These are phyloP conservation scores for Halictus quadricinctus DNA, from an alignment of 2,888 invertebrate genomes.

Conservation along the genomic window DNA sequence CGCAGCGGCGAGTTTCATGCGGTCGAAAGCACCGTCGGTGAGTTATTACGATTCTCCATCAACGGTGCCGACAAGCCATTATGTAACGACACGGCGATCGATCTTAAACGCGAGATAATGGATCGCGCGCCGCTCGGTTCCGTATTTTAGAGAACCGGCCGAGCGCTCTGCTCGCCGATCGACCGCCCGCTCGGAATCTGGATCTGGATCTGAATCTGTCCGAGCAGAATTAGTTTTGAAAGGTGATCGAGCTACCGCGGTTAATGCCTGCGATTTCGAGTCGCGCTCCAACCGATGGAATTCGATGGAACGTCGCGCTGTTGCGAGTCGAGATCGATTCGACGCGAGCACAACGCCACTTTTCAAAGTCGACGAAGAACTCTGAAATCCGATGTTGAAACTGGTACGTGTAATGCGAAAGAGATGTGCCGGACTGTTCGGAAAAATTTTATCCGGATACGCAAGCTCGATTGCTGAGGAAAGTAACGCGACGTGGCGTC, in stretches of 20 bases:
- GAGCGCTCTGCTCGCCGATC: neutral
- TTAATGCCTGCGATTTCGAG: neutral
- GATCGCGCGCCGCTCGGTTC: slow-evolving; percentile 55
- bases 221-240: slow-evolving; percentile 43
- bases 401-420: neutral
- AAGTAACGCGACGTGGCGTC: neutral
- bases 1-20: slow-evolving; percentile 48
- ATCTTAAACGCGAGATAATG: slow-evolving; percentile 66
- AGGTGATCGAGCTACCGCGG: slow-evolving; percentile 23
- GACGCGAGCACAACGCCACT: neutral
- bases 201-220: slow-evolving; percentile 21
- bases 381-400: neutral
- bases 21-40: slow-evolving; percentile 57
- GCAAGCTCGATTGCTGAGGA: neutral
- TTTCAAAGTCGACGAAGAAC: neutral
- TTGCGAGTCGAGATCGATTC: slow-evolving; percentile 9
- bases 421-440: neutral
- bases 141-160: slow-evolving; percentile 50
- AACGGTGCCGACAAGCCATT: slow-evolving; percentile 65
- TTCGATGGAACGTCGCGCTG: neutral
- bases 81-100: slow-evolving; percentile 64
- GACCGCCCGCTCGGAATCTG: slow-evolving; percentile 1
- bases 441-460: slow-evolving; percentile 1
- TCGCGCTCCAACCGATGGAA: neutral
- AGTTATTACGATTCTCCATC: slow-evolving; percentile 68